phyloP scores from a whole-genome alignment of 2,888 invertebrate genomes.

The Pharmacophagus antenor region DNA sequence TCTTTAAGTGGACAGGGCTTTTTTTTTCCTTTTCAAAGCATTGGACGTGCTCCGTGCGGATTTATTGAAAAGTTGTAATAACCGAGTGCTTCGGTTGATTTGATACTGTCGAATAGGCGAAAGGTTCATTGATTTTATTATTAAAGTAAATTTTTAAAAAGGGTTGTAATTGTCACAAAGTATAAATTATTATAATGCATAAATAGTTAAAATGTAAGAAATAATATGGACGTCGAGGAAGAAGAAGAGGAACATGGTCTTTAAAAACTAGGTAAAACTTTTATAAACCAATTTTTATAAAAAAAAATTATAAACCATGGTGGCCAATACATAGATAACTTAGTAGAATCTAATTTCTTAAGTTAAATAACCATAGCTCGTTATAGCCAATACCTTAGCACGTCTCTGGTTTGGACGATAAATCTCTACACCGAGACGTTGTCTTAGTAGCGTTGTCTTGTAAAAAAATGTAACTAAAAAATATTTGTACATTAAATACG shows the following conservation, averaged over 20 bases:
- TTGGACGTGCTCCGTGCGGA: slow-evolving; percentile 43
- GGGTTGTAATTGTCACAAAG: not conserved
- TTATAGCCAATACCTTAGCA: not conserved
- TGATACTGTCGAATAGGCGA: slow-evolving; percentile 23
- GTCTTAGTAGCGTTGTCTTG: not conserved
- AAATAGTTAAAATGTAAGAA: too few relatives aligned
- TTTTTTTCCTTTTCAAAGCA: slow-evolving; percentile 49
- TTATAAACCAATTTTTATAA: too few relatives aligned
- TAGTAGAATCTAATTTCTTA: too few relatives aligned
- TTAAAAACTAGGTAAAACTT: too few relatives aligned
- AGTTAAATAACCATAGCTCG: not conserved
- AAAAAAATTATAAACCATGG: too few relatives aligned
- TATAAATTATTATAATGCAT: too few relatives aligned
- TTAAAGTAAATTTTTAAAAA: slow-evolving; percentile 21
- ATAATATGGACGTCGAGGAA: too few relatives aligned
- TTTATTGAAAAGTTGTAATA: slow-evolving; percentile 54
- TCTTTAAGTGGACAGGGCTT: slow-evolving; percentile 74
- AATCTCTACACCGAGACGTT: not conserved
- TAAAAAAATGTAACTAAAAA: not conserved
- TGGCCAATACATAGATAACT: too few relatives aligned
- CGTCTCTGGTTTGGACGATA: not conserved
- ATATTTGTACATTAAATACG: not conserved
- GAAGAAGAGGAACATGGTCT: too few relatives aligned
- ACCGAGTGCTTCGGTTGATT: slow-evolving; percentile 36
- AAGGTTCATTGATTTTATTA: slow-evolving; percentile 18